Conservation (phyloP, 2,888 invertebrate genomes). For the Mesorhabditis spiculigera region DNA sequence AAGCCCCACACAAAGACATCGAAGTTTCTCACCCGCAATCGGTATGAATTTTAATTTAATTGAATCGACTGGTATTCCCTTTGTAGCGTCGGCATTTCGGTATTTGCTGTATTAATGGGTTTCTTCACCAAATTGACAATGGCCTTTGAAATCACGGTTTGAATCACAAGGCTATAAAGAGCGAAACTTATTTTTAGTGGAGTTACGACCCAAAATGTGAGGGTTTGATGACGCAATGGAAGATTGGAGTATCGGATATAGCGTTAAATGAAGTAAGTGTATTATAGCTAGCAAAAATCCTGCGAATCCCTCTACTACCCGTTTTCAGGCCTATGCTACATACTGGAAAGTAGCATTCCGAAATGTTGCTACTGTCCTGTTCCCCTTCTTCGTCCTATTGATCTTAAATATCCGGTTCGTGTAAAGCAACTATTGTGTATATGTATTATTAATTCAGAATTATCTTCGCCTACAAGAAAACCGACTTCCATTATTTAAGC, state of each 20-base stretch:
- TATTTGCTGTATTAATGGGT: constrained; percentile 37
- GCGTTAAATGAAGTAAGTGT: constrained; percentile 28
- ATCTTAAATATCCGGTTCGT: constrained; percentile 38
- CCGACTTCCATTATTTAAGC: constrained; percentile 32
- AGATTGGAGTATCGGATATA: constrained; percentile 30
- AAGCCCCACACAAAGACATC: constrained; percentile 11
- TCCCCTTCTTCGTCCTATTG: constrained; percentile 46
- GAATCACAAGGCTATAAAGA: no score
- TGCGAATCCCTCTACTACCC: background rate
- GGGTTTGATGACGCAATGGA: constrained; percentile 48
- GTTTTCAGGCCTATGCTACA: constrained; percentile 1
- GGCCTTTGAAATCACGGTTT: constrained; percentile 35
- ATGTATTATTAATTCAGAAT: constrained; percentile 22
- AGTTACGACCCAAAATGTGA: constrained; percentile 26
- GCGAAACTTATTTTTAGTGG: constrained; percentile 24
- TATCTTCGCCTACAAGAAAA: constrained; percentile 30
- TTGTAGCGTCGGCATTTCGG: constrained; percentile 30
- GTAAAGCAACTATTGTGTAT: background rate
- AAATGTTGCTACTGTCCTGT: constrained; percentile 46
- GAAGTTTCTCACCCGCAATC: constrained; percentile 29
- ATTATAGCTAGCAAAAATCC: constrained; percentile 11
- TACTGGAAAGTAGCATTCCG: constrained; percentile 21
- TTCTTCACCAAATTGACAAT: constrained; percentile 44
- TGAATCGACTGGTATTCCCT: background rate
- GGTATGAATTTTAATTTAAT: constrained; percentile 6